Evolutionary conservation across 2,888 invertebrate species (phyloP), one percentile per base, ranked within the genome.

Genomic region (Sarcophaga caerulescens): DNA sequence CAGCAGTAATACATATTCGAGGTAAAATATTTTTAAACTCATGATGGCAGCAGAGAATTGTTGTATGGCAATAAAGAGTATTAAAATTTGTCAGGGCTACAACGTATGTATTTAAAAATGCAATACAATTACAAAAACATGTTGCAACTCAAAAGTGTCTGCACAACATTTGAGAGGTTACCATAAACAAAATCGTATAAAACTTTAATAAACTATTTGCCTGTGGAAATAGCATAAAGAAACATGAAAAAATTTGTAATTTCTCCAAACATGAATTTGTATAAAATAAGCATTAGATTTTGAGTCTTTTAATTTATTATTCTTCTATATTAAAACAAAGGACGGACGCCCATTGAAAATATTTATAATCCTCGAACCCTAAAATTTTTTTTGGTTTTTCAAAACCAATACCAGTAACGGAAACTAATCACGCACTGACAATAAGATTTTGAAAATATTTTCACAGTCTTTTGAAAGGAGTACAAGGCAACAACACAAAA

Each of bases 311-410:
- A 76, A 82, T 85, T 85, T 81, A 82, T 82, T 21, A 70, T 62
- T 57, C 52, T 12, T 23, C 70, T 47, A 84, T 81, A 82, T 82
- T 82, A 75, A 82, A 83, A 73, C 82, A 14, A 66, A 57, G 74
- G 11, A 35, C 8, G 35, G 83, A 86, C 57, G 78, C 77, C 81
- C 77, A 86, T 86, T 70, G 81, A 83, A 78, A 68, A 78, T 81
- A 86, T 83, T 86, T 86, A 86, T 83, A 52, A 23, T 45, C 77
- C 35, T 62, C 52, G 65, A 52, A 52, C 14, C 52, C 52, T 8
- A 47, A 25, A 70, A 76, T 12, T 60, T 44, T 8, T 52, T 23
- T 74, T 12, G 44, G 23, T 74, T 12, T 3, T 19, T n/a, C n/a
- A 65, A 65, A 44, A 35, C 65, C 65, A 17, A 23, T 0, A 6